phyloP scores from a whole-genome alignment of 2,113 vertebrate species.

The Melozone crissalis region DNA sequence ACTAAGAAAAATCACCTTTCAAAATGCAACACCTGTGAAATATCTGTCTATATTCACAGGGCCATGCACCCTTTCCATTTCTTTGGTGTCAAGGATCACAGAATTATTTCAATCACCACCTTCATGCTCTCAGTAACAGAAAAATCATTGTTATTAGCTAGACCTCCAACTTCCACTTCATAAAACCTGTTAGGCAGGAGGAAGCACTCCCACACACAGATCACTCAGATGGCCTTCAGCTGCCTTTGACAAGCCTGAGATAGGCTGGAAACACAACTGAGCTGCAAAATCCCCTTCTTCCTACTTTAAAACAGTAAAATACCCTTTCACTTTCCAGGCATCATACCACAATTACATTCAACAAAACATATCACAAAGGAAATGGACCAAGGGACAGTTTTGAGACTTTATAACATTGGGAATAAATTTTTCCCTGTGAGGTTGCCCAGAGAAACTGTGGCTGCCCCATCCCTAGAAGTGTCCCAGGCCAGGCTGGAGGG shows the following conservation, averaged over 20 bases:
- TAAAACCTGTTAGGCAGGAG: not conserved
- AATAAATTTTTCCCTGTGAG: not conserved
- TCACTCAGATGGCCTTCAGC: not conserved
- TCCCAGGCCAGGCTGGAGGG: not conserved
- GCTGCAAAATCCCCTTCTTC: not conserved
- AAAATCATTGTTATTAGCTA: not conserved
- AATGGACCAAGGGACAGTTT: not conserved
- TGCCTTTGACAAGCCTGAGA: not conserved
- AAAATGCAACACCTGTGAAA: not conserved
- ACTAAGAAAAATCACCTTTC: rapidly evolving
- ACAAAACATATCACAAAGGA: not conserved
- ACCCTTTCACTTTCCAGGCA: not conserved
- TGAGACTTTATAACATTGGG: not conserved
- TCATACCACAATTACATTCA: not conserved
- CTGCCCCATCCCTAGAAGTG: not conserved
- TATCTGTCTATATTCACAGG: not conserved
- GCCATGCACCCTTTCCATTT: not conserved
- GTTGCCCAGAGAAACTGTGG: not conserved
- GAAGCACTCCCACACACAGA: not conserved
- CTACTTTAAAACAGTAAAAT: not conserved
- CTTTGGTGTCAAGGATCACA: not conserved
- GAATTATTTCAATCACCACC: not conserved
- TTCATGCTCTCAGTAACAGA: not conserved
- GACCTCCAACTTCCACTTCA: not conserved
- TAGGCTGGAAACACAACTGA: not conserved